A percentile compares a stretch with the other conserved stretches of the same genome.
These are phyloP conservation scores for Eulithis testata DNA, from an alignment of 2,888 invertebrate genomes.

Conservation along the genomic window DNA sequence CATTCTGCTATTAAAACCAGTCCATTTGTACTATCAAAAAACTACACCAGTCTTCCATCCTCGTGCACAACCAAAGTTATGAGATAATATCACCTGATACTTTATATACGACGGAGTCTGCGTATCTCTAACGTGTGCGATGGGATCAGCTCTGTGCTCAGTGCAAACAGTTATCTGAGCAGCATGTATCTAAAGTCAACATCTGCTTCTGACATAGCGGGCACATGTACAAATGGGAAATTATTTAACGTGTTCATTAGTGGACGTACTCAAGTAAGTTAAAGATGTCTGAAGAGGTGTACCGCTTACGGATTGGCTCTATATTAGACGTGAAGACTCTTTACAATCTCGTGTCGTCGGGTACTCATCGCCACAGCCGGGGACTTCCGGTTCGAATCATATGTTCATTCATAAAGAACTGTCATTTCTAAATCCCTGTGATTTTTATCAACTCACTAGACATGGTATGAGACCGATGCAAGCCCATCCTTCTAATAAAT, in stretches of 20 bases:
- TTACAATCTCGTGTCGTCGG: too few relatives aligned
- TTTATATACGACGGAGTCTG: conserved; percentile 28
- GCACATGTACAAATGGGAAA: conserved; percentile 10
- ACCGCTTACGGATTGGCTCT: too few relatives aligned
- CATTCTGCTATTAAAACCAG: conserved; percentile 25
- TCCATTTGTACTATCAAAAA: conserved; percentile 23
- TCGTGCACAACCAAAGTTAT: conserved; percentile 25
- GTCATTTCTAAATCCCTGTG: too few relatives aligned
- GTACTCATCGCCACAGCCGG: too few relatives aligned
- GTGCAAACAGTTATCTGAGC: conserved; percentile 55
- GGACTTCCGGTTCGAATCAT: too few relatives aligned
- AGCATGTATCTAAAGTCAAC: conserved; percentile 49
- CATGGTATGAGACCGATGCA: too few relatives aligned
- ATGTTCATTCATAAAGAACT: too few relatives aligned
- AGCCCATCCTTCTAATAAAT: neutral
- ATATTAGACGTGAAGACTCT: too few relatives aligned
- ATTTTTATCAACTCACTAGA: too few relatives aligned
- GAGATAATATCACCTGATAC: conserved; percentile 32
- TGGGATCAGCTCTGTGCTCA: conserved; percentile 49
- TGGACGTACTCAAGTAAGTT: conserved; percentile 7
- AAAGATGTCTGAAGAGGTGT: too few relatives aligned
- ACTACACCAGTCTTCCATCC: conserved; percentile 37
- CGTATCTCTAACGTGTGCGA: conserved; percentile 58
- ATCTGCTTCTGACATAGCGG: conserved; percentile 35
- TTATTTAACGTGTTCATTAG: conserved; percentile 15